Evolutionary conservation across 2,113 vertebrate genomes (phyloP), one percentile per base, ranked within the genome.

Genomic region (Bubo bubo): DNA sequence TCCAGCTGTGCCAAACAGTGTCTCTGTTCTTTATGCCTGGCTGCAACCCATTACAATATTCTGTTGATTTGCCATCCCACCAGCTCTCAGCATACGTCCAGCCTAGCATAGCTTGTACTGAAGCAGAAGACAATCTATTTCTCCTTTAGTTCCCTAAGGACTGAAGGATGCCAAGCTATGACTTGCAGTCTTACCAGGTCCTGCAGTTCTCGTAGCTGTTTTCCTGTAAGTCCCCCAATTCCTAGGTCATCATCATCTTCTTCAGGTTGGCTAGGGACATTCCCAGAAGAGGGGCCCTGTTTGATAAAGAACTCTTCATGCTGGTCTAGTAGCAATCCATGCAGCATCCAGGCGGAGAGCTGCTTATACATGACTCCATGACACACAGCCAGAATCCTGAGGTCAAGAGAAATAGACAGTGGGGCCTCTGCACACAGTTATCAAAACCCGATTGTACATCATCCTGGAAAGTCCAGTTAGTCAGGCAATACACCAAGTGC

Each of bases 291-390:
- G 6, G 99, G 99, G 8, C 99, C 99, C 92, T 99, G 99, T 97
- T 98, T 99, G 93, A 99, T 98, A 45, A 99, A 99, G 89, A 99
- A 99, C 98, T 99, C 99, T 97, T 99, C 99, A 3, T 99, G 99
- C 35, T 99, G 99, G 95, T 99, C 99, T 94, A 99, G 96, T 37
- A 99, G 98, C 79, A 99, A 87, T 6, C 99, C 99, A 5, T 99
- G 99, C 58, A 99, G 97, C 99, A 99, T 99, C 99, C 99, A 99
- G 41, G 99, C 99, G 7, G 99, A 99, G 12, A 99, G 98, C 98
- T 99, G 99, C 89, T 99, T 99, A 95, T 99, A 99, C 99, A 99
- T 99, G 90, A 99, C 99, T 20, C 99, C 99, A 4, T 99, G 99
- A 90, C 99, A 99, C 83, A 99, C 99, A 0, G 99, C 99, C 43